These are phyloP conservation scores for Paratrypauchen microcephalus DNA, from an alignment of 2,797 vertebrate species.

Conservation along the genomic window DNA sequence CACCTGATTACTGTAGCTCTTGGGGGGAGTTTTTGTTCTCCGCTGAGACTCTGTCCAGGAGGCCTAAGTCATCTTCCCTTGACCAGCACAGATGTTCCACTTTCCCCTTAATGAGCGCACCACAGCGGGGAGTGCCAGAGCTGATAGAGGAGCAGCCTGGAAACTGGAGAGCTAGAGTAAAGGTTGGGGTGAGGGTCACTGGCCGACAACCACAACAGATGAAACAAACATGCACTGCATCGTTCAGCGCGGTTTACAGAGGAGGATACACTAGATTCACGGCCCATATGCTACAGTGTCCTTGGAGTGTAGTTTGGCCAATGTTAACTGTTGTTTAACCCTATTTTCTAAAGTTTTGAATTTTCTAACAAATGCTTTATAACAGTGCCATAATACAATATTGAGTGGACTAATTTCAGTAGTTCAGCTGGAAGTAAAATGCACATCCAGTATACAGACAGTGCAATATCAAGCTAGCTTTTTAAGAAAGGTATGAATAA, in stretches of 20 bases:
- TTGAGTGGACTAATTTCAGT: not conserved
- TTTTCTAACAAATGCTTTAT: not conserved
- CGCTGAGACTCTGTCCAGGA: constrained; percentile 56
- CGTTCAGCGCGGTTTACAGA: constrained; percentile 33
- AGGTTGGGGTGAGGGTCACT: constrained; percentile 58
- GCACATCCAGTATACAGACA: not conserved
- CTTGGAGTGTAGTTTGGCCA: constrained; percentile 24
- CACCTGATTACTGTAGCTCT: constrained; percentile 37
- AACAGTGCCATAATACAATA: not conserved
- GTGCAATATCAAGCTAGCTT: too few species aligned
- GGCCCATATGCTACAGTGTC: constrained; percentile 16
- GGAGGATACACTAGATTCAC: constrained; percentile 19
- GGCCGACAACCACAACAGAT: constrained; percentile 62
- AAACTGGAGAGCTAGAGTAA: constrained; percentile 55
- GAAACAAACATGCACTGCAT: constrained; percentile 54
- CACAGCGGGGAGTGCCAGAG: constrained; percentile 64
- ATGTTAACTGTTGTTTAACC: constrained; percentile 7
- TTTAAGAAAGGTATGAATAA: too few species aligned
- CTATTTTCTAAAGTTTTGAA: not conserved
- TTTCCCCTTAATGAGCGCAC: constrained; percentile 69
- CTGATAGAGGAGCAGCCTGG: constrained; percentile 67
- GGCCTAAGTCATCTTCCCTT: constrained; percentile 64
- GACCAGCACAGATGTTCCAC: constrained; percentile 72
- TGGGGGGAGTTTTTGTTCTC: constrained; percentile 54
- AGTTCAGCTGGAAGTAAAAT: not conserved